These are phyloP conservation scores for Ptiloglossa arizonensis DNA, from an alignment of 1,140 invertebrate species.

Conservation along the genomic window DNA sequence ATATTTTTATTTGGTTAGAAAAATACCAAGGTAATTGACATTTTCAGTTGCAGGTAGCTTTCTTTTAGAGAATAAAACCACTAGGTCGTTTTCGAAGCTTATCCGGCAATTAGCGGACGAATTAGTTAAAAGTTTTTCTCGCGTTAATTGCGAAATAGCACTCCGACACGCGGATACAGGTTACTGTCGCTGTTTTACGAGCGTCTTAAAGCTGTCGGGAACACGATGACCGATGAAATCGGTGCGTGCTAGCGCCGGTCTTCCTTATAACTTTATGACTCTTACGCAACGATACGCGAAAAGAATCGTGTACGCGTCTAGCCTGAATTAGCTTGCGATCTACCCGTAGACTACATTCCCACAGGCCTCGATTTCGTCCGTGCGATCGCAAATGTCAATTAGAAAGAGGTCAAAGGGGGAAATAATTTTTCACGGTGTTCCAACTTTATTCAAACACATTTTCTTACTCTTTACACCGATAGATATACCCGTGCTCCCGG, in stretches of 20 bases:
- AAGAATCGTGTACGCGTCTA: slow-evolving; percentile 36
- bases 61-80: neutral
- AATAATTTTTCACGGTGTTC: no score
- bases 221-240: slow-evolving; percentile 74
- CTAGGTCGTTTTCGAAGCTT: no score
- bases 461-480: no score
- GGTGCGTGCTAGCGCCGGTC: slow-evolving; percentile 60
- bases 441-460: no score
- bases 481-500: no score
- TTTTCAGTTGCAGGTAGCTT: no score
- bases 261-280: slow-evolving; percentile 71
- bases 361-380: slow-evolving; percentile 12
- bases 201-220: slow-evolving; percentile 70
- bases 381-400: neutral
- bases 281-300: slow-evolving; percentile 52
- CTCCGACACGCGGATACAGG: slow-evolving; percentile 34
- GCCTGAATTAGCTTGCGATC: slow-evolving; percentile 23
- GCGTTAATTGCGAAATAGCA: slow-evolving; percentile 59
- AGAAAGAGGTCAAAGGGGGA: neutral
- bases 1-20: no score
- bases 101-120: no score
- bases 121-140: no score
- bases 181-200: slow-evolving; percentile 69
- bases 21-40: no score
- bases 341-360: slow-evolving; percentile 33